phyloP scores from a whole-genome alignment of 2,797 vertebrate genomes.

The Onychomys arenicola region DNA sequence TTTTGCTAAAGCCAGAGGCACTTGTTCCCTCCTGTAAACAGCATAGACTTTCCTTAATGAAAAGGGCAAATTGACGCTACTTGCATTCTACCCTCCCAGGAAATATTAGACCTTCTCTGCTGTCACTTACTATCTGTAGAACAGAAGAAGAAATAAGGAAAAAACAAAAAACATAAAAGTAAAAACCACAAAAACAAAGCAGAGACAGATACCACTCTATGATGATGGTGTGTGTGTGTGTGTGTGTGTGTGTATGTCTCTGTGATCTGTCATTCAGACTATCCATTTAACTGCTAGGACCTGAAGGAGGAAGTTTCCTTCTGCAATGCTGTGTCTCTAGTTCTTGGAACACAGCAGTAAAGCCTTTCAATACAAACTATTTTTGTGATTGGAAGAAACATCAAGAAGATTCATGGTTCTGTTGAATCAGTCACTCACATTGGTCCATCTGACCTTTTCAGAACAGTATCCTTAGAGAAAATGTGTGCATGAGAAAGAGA shows the following conservation, averaged over 20 bases:
- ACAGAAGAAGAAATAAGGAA: neutral
- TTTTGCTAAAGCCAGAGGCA: constrained; percentile 14
- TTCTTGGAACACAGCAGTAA: constrained; percentile 29
- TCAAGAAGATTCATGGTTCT: neutral
- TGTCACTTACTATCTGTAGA: neutral
- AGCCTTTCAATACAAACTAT: neutral
- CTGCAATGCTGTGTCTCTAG: neutral
- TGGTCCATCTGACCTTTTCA: neutral
- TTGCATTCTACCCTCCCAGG: neutral
- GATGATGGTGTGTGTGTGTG: neutral
- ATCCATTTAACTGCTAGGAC: neutral
- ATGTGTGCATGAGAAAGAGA: neutral
- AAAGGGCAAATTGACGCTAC: neutral
- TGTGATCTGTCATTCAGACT: neutral
- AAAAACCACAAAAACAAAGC: neutral
- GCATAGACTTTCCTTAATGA: neutral
- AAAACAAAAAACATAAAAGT: neutral
- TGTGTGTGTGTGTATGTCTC: neutral
- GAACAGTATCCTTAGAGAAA: neutral
- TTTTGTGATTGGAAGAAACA: constrained; percentile 8
- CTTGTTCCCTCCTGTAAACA: constrained; percentile 1
- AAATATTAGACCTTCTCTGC: neutral
- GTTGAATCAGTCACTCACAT: neutral
- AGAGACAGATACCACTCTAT: neutral
- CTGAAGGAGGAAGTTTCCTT: neutral